Percentiles rank a stretch among this genome's conserved stretches.
Conservation (phyloP, 2,113 vertebrate species). For the Phrynosoma platyrhinos region DNA sequence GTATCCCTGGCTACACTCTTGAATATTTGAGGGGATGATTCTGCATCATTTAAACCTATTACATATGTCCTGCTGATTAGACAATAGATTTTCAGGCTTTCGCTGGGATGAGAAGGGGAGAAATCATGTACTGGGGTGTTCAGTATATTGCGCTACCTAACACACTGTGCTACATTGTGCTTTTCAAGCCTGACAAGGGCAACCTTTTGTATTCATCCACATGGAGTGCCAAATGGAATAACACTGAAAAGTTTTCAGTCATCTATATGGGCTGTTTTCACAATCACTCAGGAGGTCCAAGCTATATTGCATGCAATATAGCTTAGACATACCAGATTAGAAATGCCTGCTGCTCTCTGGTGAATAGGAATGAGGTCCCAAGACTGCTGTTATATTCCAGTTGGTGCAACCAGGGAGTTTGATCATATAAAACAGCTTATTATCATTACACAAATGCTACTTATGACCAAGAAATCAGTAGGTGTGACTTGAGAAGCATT, state of each 20-base stretch:
- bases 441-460: neutral
- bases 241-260: constrained; percentile 26
- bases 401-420: neutral
- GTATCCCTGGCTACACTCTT: constrained; percentile 10
- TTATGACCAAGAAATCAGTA: neutral
- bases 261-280: neutral
- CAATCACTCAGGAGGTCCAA: constrained; percentile 22
- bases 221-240: neutral
- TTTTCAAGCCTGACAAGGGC: constrained; percentile 28
- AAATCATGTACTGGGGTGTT: constrained; percentile 40
- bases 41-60: constrained; percentile 30
- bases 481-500: neutral
- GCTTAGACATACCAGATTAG: neutral
- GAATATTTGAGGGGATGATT: constrained; percentile 30
- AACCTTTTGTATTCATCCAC: constrained; percentile 48
- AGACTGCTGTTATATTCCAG: neutral
- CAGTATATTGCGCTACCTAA: constrained; percentile 38
- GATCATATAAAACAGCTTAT: neutral
- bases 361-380: neutral
- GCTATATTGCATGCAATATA: neutral
- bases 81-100: constrained; percentile 43
- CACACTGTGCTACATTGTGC: neutral
- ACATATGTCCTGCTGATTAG: constrained; percentile 57
- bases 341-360: constrained; percentile 22
- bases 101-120: constrained; percentile 31